These are phyloP conservation scores for Anagyrus pseudococci DNA, from an alignment of 2,888 invertebrate genomes.

Conservation along the genomic window DNA sequence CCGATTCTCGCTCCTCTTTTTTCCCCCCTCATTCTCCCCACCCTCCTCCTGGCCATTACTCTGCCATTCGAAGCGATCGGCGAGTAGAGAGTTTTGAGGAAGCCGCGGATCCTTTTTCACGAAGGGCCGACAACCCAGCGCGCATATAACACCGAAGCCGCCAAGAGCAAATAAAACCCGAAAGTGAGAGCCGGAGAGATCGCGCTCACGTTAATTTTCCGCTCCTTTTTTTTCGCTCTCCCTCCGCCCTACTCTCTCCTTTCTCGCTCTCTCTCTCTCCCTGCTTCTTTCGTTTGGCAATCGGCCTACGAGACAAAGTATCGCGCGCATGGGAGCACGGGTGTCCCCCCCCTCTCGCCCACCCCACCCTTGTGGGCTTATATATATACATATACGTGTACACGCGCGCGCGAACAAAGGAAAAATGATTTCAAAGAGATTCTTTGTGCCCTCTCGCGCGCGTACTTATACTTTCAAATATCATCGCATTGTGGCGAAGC, in stretches of 20 bases:
- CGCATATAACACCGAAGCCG: not conserved
- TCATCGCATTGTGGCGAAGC: too few species aligned
- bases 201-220: slow-evolving; percentile 20
- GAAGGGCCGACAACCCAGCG: not conserved
- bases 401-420: not conserved
- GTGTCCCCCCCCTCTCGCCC: too few species aligned
- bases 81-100: not conserved
- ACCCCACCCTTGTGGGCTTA: too few species aligned
- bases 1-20: slow-evolving; percentile 16
- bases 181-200: not conserved
- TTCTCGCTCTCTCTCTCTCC: too few species aligned
- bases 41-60: too few species aligned
- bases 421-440: not conserved
- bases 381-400: not conserved
- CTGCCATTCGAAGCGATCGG: too few species aligned
- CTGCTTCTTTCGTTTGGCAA: not conserved
- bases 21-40: not conserved
- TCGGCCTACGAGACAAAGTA: too few species aligned
- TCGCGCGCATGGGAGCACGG: too few species aligned
- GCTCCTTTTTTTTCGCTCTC: slow-evolving; percentile 4
- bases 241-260: not conserved
- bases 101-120: not conserved
- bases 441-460: too few species aligned
- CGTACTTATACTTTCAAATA: too few species aligned
- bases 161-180: not conserved